Percentiles rank a stretch among this genome's conserved stretches.
Evolutionary conservation across 1,140 invertebrate genomes (phyloP).

Genomic region (Orchesella cincta): DNA sequence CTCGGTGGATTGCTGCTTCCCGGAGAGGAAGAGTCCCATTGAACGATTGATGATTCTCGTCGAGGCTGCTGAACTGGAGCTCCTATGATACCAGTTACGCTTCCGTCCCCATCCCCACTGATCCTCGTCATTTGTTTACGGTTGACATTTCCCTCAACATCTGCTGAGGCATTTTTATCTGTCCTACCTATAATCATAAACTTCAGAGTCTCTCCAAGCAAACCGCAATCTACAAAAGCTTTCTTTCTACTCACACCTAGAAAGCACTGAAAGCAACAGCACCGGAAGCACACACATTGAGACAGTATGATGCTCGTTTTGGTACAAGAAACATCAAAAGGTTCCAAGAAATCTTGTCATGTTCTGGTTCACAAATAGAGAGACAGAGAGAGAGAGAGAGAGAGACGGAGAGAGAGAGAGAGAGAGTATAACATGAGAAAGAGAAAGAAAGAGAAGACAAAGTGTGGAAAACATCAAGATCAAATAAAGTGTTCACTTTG

Average conservation of each 20-base stretch:
- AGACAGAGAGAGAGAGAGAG: slow-evolving; percentile 36
- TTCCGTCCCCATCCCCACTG: not conserved
- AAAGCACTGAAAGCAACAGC: slow-evolving; percentile 23
- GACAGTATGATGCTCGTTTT: slow-evolving; percentile 2
- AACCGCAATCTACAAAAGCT: not conserved
- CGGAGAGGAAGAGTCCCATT: slow-evolving; percentile 21
- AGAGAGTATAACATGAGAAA: not conserved
- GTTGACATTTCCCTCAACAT: not conserved
- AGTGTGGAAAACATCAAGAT: too few relatives aligned
- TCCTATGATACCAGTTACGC: not conserved
- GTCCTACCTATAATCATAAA: slow-evolving; percentile 20
- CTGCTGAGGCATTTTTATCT: not conserved
- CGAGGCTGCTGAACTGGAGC: not conserved
- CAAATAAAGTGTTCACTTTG: too few relatives aligned
- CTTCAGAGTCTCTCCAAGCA: slow-evolving; percentile 24
- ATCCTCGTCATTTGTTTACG: not conserved
- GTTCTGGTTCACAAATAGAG: not conserved
- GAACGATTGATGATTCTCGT: not conserved
- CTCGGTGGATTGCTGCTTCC: slow-evolving; percentile 16
- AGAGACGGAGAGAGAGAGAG: not conserved
- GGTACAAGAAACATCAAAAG: not conserved
- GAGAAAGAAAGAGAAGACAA: not conserved
- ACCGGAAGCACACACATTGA: not conserved
- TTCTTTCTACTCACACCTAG: not conserved
- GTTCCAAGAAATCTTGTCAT: not conserved